Conservation (phyloP, 2,113 vertebrate species). For the Festucalex cinctus region DNA sequence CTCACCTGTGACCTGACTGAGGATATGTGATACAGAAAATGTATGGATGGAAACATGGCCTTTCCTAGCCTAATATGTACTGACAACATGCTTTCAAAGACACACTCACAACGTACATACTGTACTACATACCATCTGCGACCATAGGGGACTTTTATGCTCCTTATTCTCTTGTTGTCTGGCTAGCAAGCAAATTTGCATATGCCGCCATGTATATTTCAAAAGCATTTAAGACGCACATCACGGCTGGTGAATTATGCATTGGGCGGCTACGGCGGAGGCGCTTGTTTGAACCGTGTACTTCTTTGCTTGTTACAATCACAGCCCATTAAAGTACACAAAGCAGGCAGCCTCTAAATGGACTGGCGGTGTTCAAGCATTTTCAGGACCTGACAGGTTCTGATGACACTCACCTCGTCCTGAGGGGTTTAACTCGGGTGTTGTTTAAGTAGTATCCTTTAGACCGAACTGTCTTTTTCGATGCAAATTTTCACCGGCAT, state of each 20-base stretch:
- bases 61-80: conserved; percentile 23
- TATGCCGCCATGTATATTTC: conserved; percentile 96
- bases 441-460: conserved; percentile 64
- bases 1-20: background rate
- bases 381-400: conserved; percentile 83
- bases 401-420: conserved; percentile 88
- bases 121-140: conserved; percentile 38
- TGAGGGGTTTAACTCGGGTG: conserved; percentile 74
- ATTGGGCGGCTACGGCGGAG: conserved; percentile 80
- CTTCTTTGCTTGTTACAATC: conserved; percentile 66
- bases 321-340: conserved; percentile 80
- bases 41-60: background rate
- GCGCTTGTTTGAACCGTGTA: conserved; percentile 89
- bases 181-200: conserved; percentile 88
- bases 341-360: conserved; percentile 81
- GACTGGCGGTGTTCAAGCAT: conserved; percentile 82
- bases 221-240: conserved; percentile 86
- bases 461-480: conserved; percentile 57
- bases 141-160: conserved; percentile 48
- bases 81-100: conserved; percentile 11
- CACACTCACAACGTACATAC: conserved; percentile 24
- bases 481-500: conserved; percentile 53
- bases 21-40: background rate
- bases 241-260: conserved; percentile 93
- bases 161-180: conserved; percentile 55